Percentiles rank a stretch among this genome's conserved stretches.
Conservation (phyloP, 2,888 invertebrate genomes). For the Sclerodermus sp. region DNA sequence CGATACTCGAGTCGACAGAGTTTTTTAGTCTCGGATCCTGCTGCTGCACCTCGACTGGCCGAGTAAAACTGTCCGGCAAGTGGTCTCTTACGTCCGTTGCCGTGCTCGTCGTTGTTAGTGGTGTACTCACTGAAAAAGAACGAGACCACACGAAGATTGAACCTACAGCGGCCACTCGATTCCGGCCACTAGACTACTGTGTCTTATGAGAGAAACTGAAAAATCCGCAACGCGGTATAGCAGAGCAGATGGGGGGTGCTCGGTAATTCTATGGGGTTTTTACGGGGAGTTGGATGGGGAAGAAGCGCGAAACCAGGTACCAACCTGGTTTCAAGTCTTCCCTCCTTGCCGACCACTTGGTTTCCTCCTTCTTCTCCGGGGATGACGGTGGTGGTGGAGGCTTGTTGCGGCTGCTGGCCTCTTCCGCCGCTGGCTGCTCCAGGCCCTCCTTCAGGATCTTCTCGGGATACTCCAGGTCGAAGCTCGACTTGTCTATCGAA, state of each 20-base stretch:
- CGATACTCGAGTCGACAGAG: no score
- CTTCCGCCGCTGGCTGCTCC: no score
- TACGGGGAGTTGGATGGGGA: no score
- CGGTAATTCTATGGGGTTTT: no score
- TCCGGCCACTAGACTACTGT: neutral
- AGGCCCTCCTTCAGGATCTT: constrained; percentile 11
- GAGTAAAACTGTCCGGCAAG: no score
- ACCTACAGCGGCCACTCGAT: neutral
- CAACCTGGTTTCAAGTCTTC: constrained; percentile 35
- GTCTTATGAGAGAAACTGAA: no score
- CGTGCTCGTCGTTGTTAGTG: neutral
- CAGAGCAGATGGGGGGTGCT: no score
- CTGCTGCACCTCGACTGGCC: neutral
- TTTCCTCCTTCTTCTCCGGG: constrained; percentile 21
- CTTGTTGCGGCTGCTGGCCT: no score
- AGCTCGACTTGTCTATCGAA: constrained; percentile 13
- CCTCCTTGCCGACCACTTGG: constrained; percentile 10
- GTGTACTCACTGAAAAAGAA: neutral
- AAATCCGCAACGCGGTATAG: no score
- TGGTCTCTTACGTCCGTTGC: neutral
- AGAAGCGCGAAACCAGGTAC: constrained; percentile 13
- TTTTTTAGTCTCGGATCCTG: no score
- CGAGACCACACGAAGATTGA: neutral
- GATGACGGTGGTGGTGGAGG: no score
- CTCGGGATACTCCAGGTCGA: constrained; percentile 8